These are phyloP conservation scores for Metaphire vulgaris DNA, from an alignment of 1,140 invertebrate genomes.

Conservation along the genomic window DNA sequence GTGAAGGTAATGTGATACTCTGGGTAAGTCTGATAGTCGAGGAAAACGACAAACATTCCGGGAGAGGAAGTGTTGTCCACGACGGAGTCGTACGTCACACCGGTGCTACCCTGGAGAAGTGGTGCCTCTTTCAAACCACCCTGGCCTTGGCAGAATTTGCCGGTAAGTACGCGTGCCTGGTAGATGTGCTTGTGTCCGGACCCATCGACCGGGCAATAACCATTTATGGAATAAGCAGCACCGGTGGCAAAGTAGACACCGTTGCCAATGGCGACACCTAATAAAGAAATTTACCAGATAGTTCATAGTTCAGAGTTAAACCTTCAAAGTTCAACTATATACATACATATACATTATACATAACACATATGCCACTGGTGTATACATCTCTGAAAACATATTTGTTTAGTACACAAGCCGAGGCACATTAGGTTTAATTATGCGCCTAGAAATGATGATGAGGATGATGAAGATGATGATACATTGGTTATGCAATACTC, in stretches of 20 bases:
- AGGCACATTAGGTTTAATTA: no score
- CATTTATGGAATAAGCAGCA: not conserved
- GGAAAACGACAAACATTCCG: not conserved
- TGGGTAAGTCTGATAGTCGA: not conserved
- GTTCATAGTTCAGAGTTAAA: no score
- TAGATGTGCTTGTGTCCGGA: not conserved
- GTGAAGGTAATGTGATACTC: not conserved
- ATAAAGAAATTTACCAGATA: not conserved
- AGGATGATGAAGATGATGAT: no score
- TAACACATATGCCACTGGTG: no score
- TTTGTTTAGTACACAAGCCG: no score
- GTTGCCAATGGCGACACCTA: not conserved
- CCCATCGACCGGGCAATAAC: not conserved
- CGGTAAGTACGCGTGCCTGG: not conserved
- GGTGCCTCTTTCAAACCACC: not conserved
- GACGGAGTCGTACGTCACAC: not conserved
- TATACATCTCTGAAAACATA: no score
- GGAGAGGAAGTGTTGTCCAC: not conserved
- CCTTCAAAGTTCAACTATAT: no score
- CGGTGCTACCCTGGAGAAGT: not conserved
- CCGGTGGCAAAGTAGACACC: not conserved
- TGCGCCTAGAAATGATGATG: no score
- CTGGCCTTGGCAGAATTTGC: not conserved
- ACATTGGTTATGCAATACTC: no score
- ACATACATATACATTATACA: no score